Percentiles rank a stretch among this genome's conserved stretches.
phyloP scores from a whole-genome alignment of 2,888 invertebrate genomes.

The Candidula unifasciata region DNA sequence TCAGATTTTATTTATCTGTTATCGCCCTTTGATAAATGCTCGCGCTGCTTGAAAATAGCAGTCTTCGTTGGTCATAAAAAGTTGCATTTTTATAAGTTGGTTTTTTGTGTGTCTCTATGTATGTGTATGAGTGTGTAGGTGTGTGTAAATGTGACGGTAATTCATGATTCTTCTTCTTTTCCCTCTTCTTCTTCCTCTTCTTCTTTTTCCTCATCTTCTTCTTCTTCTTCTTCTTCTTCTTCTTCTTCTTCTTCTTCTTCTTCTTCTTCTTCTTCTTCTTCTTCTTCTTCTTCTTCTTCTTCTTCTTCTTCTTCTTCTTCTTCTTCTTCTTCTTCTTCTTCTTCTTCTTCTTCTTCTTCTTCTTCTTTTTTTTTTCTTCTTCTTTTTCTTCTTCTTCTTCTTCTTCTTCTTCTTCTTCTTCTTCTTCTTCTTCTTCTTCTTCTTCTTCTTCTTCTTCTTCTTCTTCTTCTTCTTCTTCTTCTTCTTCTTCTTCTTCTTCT shows the following conservation, averaged over 20 bases:
- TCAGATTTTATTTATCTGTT: slow-evolving; percentile 1
- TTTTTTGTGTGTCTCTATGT: too few relatives aligned
- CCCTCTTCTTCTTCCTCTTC: too few relatives aligned
- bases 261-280: background rate
- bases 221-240: background rate
- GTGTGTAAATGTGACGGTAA: too few relatives aligned
- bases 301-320: too few relatives aligned
- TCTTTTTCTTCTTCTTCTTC: too few relatives aligned
- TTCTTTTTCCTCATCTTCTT: background rate
- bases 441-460: background rate
- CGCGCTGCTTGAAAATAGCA: background rate
- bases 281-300: background rate
- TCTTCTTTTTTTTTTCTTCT: background rate
- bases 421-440: background rate
- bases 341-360: background rate
- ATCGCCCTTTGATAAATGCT: background rate
- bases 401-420: background rate
- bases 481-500: background rate
- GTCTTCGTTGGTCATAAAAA: too few relatives aligned
- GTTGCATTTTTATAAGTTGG: too few relatives aligned
- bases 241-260: slow-evolving; percentile 8
- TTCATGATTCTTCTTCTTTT: too few relatives aligned
- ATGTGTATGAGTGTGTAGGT: too few relatives aligned
- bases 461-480: background rate
- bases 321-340: background rate